Conservation (phyloP, 2,888 invertebrate genomes). For the Phrixothrix hirtus region DNA sequence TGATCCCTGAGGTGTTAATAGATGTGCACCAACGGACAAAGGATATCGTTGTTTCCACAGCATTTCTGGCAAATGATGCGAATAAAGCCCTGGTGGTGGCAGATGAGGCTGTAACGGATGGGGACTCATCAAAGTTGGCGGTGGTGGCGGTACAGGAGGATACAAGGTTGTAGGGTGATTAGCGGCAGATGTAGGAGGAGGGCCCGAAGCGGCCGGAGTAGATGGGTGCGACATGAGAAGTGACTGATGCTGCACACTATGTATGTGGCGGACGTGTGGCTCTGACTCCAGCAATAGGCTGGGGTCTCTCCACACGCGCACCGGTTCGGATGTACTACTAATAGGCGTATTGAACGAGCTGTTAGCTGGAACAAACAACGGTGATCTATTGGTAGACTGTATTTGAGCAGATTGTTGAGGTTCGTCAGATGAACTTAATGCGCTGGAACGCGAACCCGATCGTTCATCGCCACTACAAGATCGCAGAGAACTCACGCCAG, state of each 20-base stretch:
- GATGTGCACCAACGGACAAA: conserved; percentile 59
- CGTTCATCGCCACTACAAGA: conserved; percentile 75
- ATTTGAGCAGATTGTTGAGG: conserved; percentile 47
- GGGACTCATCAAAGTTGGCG: conserved; percentile 49
- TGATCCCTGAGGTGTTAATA: conserved; percentile 51
- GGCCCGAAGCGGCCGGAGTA: conserved; percentile 48
- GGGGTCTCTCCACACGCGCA: conserved; percentile 64
- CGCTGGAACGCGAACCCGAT: conserved; percentile 74
- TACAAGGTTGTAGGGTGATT: conserved; percentile 44
- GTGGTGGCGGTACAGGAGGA: conserved; percentile 49
- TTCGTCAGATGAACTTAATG: conserved; percentile 75
- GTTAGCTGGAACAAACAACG: conserved; percentile 45
- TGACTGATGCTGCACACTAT: conserved; percentile 64
- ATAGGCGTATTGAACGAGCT: conserved; percentile 32
- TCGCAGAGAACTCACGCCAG: conserved; percentile 73
- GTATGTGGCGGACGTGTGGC: conserved; percentile 63
- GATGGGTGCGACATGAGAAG: conserved; percentile 64
- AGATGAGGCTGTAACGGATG: conserved; percentile 48
- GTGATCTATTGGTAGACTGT: conserved; percentile 45
- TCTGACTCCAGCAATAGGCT: conserved; percentile 52
- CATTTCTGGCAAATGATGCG: conserved; percentile 57
- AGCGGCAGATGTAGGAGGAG: conserved; percentile 54
- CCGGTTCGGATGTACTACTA: conserved; percentile 42
- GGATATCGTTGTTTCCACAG: conserved; percentile 67
- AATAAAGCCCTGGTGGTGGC: conserved; percentile 50